Evolutionary conservation across 2,888 invertebrate genomes (phyloP).

Genomic region (Prionchulus punctatus): DNA sequence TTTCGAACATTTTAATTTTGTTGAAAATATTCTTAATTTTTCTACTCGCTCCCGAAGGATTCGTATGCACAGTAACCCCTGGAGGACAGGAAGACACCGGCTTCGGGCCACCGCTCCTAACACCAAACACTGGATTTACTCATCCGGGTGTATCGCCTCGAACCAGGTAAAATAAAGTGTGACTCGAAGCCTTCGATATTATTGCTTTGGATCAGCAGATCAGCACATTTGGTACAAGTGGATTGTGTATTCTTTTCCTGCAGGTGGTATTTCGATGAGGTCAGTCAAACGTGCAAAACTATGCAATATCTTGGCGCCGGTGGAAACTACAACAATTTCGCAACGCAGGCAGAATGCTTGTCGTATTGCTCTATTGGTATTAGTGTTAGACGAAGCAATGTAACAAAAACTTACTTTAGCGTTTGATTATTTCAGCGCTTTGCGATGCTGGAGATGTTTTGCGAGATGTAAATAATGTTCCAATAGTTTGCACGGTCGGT

Average conservation of each 20-base stretch:
- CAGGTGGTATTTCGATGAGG: background rate
- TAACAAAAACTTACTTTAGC: background rate
- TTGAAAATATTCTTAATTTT: too few relatives aligned
- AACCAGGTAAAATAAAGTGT: too few relatives aligned
- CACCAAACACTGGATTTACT: too few relatives aligned
- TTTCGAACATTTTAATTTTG: too few relatives aligned
- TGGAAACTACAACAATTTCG: background rate
- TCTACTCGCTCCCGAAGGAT: too few relatives aligned
- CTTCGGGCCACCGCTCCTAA: too few relatives aligned
- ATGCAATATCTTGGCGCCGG: background rate
- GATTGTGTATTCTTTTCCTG: too few relatives aligned
- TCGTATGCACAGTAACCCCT: background rate
- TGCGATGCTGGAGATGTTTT: constrained; percentile 29
- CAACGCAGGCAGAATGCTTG: background rate
- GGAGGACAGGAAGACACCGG: too few relatives aligned
- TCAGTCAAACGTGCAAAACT: background rate
- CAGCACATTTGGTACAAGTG: too few relatives aligned
- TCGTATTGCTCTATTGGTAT: background rate
- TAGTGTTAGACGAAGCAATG: background rate
- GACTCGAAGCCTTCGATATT: too few relatives aligned
- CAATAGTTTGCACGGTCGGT: constrained; percentile 19
- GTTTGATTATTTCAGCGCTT: constrained; percentile 17
- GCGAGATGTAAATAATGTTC: constrained; percentile 27
- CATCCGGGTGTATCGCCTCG: too few relatives aligned
- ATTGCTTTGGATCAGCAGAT: too few relatives aligned